Base-by-base conservation (phyloP, 2,797 vertebrate species). In the Sylvilagus floridanus region DNA sequence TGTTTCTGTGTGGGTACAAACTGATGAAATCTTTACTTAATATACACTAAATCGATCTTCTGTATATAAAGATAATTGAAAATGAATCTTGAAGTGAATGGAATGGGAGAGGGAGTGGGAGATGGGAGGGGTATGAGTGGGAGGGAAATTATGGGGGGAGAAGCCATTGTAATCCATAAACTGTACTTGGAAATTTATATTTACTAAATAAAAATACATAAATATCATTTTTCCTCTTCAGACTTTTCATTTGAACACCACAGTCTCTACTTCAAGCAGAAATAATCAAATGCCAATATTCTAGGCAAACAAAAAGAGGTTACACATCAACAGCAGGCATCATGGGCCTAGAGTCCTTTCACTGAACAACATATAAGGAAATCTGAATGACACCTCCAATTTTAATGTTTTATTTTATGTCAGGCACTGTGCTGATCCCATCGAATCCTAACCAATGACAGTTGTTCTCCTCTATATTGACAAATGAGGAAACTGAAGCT, bases 231-330 rank as follows among this genome's bases (percentile, higher is more conserved):
- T 60, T 50, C 57, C 11, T 81, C 72, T 72, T 94, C 13, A 65
- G 47, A 92, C 76, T 92, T 57, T 92, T 85, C 69, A n/a, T 76
- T 83, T 66, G 9, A 94, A 87, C 37, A 95, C n/a, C 75, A 14
- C 12, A 65, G 57, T 86, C 42, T 90, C 28, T 91, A 65, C 50
- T 72, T 96, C 60, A 72, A 94, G 54, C 63, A 90, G 62, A 71
- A 93, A 94, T 63, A 24, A 87, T 13, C 52, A 81, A 83, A 83
- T 52, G 9, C 24, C 30, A 75, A 72, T 19, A 17, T 62, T 89
- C 60, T 28, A 76, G 22, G 57, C 9, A 91, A 87, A 75, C 42
- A 24, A 63, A 50, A 89, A 84, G 88, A 79, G 69, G 42, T 82
- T 84, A 95, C 16, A 69, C 4, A 50, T 21, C 11, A 84, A 82